Evolutionary conservation across 2,113 vertebrate genomes (phyloP), one percentile per base, ranked within the genome.

Genomic region (Lepisosteus oculatus): DNA sequence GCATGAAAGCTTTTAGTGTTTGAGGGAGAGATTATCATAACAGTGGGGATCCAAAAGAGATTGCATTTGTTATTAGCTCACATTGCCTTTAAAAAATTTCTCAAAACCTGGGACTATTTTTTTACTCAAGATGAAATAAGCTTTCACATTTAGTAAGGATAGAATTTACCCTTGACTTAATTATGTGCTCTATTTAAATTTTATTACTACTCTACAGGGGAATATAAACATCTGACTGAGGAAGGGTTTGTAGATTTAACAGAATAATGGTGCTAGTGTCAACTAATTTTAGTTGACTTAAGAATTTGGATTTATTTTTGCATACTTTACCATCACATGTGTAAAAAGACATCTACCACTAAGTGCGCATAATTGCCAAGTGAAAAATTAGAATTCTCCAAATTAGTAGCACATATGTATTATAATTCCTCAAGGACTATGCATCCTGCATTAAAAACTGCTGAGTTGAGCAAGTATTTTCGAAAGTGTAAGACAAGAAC

Each of bases 151-250:
- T 4, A 59, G n/a, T 59, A 59, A 59, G 13, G 14, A 43, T n/a
- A 69, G 66, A 79, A 77, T 79, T 72, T 73, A 72, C 55, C 68
- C 55, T 41, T 44, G 11, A 65, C 71, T 77, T 78, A 76, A 81
- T 68, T 43, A 76, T 68, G 59, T 66, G 65, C 41, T 75, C 73
- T 69, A 77, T 77, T 79, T n/a, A 76, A 57, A 77, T 76, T 56
- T 29, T 45, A 7, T 47, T 17, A 43, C 6, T 43, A 59, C 67
- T 45, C 62, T 7, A 11, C 56, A 69, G 73, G 64, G 44, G 69
- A 12, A n/a, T 45, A 41, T 51, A 73, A 54, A 71, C 75, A 77
- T 68, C 69, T 81, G 69, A 79, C 77, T 79, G 68, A 51, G 71
- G 61, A 76, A 62, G 51, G 68, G 69, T 70, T 43, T 68, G 55